These are phyloP conservation scores for Cotesia congregata DNA, from an alignment of 2,888 invertebrate genomes.

Conservation along the genomic window DNA sequence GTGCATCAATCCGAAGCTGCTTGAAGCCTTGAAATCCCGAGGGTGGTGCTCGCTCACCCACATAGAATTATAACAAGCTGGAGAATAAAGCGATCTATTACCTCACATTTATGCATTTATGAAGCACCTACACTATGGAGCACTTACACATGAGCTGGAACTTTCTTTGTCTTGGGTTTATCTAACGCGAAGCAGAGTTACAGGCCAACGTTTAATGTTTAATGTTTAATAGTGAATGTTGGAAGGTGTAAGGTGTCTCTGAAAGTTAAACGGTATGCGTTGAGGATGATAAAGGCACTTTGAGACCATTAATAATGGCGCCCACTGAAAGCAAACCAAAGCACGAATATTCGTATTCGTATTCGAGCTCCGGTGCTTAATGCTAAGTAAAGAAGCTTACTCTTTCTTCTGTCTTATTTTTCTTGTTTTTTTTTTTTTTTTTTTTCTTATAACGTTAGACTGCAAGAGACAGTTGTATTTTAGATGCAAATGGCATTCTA, in stretches of 20 bases:
- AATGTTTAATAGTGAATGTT: no score
- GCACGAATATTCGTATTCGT: background rate
- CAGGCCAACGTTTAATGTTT: background rate
- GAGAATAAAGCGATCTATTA: background rate
- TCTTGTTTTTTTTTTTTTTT: background rate
- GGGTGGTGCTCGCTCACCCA: background rate
- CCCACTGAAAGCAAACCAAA: conserved; percentile 14
- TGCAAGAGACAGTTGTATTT: conserved; percentile 26
- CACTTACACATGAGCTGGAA: no score
- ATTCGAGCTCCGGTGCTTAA: background rate
- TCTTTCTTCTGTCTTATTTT: background rate
- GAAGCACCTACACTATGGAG: no score
- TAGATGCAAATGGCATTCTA: conserved; percentile 33
- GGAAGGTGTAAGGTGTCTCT: background rate
- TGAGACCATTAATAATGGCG: conserved; percentile 19
- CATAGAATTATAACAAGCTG: background rate
- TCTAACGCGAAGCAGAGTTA: background rate
- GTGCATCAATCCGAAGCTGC: conserved; percentile 33
- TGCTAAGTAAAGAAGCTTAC: conserved; percentile 18
- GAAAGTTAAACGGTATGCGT: conserved; percentile 16
- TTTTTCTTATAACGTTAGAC: background rate
- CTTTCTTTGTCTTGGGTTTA: background rate
- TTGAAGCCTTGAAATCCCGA: conserved; percentile 21
- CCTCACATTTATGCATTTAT: no score
- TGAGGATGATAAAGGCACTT: conserved; percentile 20